Conservation (phyloP, 2,797 vertebrate genomes). For the Linurgus olivaceus region DNA sequence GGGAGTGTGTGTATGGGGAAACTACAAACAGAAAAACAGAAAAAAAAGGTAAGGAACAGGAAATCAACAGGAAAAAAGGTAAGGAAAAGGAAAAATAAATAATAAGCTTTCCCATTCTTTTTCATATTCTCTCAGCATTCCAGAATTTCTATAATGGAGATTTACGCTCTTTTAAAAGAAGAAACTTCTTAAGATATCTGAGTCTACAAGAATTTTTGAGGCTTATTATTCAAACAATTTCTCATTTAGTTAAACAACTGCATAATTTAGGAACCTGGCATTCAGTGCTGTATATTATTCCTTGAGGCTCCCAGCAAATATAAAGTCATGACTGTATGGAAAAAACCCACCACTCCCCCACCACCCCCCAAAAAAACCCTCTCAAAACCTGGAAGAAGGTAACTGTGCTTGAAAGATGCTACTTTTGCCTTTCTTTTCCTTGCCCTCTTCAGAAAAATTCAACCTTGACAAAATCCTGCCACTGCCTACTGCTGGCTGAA, state of each 20-base stretch:
- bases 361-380: fast-evolving
- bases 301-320: neutral
- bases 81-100: neutral
- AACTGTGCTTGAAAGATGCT: neutral
- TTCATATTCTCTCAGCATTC: neutral
- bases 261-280: neutral
- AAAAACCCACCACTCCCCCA: neutral
- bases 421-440: neutral
- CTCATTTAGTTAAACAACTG: neutral
- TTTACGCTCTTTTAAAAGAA: neutral
- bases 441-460: neutral
- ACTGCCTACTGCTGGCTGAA: neutral
- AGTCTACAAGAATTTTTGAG: neutral
- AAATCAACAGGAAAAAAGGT: neutral
- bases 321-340: neutral
- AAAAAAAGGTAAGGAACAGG: neutral
- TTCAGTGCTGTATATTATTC: neutral
- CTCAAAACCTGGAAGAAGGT: neutral
- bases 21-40: neutral
- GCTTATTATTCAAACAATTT: neutral
- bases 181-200: neutral
- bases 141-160: neutral
- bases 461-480: neutral
- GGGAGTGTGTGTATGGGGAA: neutral
- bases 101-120: neutral